Conservation (phyloP, 1,140 invertebrate genomes). For the Micrasema minimum region DNA sequence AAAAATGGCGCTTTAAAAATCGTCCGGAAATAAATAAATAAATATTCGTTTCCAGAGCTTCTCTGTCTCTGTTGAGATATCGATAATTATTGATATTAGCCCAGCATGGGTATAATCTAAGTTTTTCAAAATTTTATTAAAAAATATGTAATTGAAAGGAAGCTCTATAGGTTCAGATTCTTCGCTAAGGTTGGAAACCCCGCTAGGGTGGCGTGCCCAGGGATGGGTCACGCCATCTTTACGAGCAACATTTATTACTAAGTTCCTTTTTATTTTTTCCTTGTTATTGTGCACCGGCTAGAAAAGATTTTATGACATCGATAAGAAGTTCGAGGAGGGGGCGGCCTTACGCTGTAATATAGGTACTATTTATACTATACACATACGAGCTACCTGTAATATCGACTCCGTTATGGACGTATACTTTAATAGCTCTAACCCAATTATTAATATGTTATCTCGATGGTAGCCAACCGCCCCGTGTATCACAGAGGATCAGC, state of each 20-base stretch:
- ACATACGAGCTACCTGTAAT: conserved; percentile 45
- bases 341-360: too few species aligned
- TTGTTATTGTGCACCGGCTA: conserved; percentile 54
- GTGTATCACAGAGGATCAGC: conserved; percentile 46
- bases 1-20: too few species aligned
- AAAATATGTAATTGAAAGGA: too few species aligned
- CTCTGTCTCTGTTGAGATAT: too few species aligned
- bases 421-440: conserved; percentile 54
- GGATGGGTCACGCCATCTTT: conserved; percentile 55
- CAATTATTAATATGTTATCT: conserved; percentile 54
- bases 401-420: conserved; percentile 52
- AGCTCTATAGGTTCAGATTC: not conserved
- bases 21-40: too few species aligned
- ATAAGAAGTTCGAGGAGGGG: conserved; percentile 43
- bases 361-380: not conserved
- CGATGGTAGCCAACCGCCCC: conserved; percentile 40
- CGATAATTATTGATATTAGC: too few species aligned
- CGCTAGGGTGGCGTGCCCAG: conserved; percentile 50
- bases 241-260: conserved; percentile 54
- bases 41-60: too few species aligned
- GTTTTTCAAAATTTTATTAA: too few species aligned
- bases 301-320: conserved; percentile 55
- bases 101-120: too few species aligned
- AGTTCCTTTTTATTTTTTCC: conserved; percentile 53
- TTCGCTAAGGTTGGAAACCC: conserved; percentile 1